These are phyloP conservation scores for Syrrhaptes paradoxus DNA, from an alignment of 2,113 vertebrate genomes.

Conservation along the genomic window DNA sequence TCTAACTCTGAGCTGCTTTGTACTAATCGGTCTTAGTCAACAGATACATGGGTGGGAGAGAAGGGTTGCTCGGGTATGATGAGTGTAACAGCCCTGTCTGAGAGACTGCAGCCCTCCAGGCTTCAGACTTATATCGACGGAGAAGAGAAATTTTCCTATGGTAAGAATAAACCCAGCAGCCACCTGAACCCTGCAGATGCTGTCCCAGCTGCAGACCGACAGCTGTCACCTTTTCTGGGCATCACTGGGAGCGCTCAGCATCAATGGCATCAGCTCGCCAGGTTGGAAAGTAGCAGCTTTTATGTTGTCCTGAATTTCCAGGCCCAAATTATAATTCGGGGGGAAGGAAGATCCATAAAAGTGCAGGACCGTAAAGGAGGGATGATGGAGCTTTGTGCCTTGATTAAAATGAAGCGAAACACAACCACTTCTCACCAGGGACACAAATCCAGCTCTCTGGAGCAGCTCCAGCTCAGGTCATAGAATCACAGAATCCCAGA, in stretches of 20 bases:
- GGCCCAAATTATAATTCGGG: not conserved
- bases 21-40: not conserved
- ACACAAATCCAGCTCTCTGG: too few relatives aligned
- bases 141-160: not conserved
- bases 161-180: not conserved
- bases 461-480: too few relatives aligned
- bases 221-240: not conserved
- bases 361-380: not conserved
- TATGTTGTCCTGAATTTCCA: not conserved
- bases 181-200: not conserved
- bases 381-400: not conserved
- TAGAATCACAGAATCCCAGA: too few relatives aligned
- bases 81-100: not conserved
- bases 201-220: not conserved
- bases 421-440: not conserved
- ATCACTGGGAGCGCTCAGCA: not conserved
- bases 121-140: not conserved
- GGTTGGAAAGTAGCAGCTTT: not conserved
- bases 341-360: not conserved
- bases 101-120: not conserved
- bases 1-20: not conserved
- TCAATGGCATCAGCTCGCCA: fast-evolving
- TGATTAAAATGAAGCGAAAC: not conserved
- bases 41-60: not conserved
- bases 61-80: not conserved